Evolutionary conservation across 2,888 invertebrate species (phyloP).

Genomic region (Epirrhoe tristata): DNA sequence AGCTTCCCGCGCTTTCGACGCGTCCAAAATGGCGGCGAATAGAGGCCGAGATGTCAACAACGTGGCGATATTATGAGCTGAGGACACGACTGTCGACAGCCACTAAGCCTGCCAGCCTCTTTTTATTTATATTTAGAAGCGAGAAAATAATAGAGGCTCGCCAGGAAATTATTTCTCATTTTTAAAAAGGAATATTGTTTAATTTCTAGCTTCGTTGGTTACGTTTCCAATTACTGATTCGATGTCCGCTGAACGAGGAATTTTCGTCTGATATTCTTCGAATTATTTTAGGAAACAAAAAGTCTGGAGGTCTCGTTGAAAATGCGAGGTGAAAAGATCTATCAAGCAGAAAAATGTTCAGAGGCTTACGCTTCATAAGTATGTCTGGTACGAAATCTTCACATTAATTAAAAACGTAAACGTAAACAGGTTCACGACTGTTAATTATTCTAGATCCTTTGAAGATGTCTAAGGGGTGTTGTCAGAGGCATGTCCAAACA

Average conservation of each 20-base stretch:
- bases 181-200: conserved; percentile 56
- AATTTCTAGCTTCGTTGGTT: conserved; percentile 54
- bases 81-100: conserved; percentile 72
- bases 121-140: conserved; percentile 65
- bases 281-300: conserved; percentile 23
- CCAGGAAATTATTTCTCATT: conserved; percentile 59
- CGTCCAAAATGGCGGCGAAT: conserved; percentile 72
- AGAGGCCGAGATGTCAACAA: conserved; percentile 70
- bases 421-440: too few relatives aligned
- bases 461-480: too few relatives aligned
- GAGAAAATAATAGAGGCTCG: conserved; percentile 67
- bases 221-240: conserved; percentile 45
- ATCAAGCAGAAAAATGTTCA: conserved; percentile 16
- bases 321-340: conserved; percentile 20
- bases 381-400: conserved; percentile 3
- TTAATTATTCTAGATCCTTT: too few relatives aligned
- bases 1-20: conserved; percentile 74
- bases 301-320: conserved; percentile 7
- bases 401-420: too few relatives aligned
- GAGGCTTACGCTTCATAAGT: not conserved
- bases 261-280: conserved; percentile 27
- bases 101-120: conserved; percentile 74
- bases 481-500: too few relatives aligned
- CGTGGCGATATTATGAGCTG: conserved; percentile 73
- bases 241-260: conserved; percentile 27